Evolutionary conservation across 2,113 vertebrate genomes (phyloP).

Genomic region (Plecotus auritus): DNA sequence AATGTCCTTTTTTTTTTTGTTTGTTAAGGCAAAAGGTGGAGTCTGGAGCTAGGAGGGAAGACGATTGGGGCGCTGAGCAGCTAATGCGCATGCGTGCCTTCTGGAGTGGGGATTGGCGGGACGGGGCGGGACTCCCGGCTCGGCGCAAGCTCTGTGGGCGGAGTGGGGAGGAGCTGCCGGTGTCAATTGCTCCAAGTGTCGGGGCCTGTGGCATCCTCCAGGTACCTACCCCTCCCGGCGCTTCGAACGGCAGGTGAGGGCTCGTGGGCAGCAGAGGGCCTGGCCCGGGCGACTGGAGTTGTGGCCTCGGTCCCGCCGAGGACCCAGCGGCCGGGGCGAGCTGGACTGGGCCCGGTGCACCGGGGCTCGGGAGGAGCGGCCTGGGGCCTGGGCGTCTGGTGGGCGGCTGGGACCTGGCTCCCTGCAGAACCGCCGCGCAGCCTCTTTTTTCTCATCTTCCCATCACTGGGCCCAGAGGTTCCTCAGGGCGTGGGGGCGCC

Average conservation of each 20-base stretch:
- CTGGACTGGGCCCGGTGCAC: not conserved
- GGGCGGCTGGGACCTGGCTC: not conserved
- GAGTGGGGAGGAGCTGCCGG: slow-evolving; percentile 35
- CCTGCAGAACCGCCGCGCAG: not conserved
- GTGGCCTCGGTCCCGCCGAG: not conserved
- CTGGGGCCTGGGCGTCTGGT: not conserved
- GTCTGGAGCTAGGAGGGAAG: not conserved
- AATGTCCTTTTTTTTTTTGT: not conserved
- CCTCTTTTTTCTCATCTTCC: not conserved
- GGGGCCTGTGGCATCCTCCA: not conserved
- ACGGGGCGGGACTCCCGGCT: not conserved
- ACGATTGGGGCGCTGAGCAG: not conserved
- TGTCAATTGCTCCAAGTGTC: not conserved
- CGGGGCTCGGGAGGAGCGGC: not conserved
- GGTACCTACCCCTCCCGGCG: not conserved
- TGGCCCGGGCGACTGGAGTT: not conserved
- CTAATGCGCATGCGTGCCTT: slow-evolving; percentile 36
- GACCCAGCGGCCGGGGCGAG: not conserved
- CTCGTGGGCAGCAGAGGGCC: rapidly evolving
- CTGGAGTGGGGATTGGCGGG: slow-evolving; percentile 16
- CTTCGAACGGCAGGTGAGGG: slow-evolving; percentile 34
- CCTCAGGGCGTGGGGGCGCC: not conserved
- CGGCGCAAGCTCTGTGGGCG: slow-evolving; percentile 41
- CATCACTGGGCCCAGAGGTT: not conserved
- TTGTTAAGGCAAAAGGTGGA: slow-evolving; percentile 34